Base-by-base conservation (phyloP, 2,888 invertebrate species). In the Cheilosia scutellata region DNA sequence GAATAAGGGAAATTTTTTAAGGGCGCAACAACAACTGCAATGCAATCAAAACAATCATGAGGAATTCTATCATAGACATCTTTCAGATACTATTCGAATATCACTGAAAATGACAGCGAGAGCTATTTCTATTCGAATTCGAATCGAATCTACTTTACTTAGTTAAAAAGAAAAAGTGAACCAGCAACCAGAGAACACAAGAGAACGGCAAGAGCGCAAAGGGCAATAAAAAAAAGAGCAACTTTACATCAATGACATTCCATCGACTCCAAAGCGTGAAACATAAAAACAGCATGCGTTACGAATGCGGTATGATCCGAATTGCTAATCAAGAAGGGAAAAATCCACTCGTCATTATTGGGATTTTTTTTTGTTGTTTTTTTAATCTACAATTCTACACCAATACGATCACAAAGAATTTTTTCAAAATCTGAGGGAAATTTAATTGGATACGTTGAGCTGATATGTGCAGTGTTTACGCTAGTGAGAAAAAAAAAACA, bases 31-130 rank as follows among this genome's bases (percentile, higher is more conserved):
- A 77, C 20, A n/a, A n/a, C n/a, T n/a, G n/a, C n/a, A n/a, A n/a
- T 68, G 53, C 68, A 68, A 53, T 77, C 76, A 62, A 77, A 77
- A 62, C 68, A 77, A 33, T 29, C 40, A 44, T 29, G 37, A 47
- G 27, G 31, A 31, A 57, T 58, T 47, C 58, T 13, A 58, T 47
- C 57, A 57, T 4, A 70, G 47, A 58, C 31, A 57, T 31, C 33
- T 25, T 33, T n/a, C 25, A 33, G 57, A 55, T 55, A 31, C 42
- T 29, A 42, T 55, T 31, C 9, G 37, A 55, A 42, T 42, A 20
- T 55, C 53, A 42, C 27, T 16, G 2, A 49, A 11, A 9, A 11
- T 4, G 11, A 3, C 1, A 7, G 37, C 37, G 37, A 37, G 4
- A n/a, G n/a, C n/a, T n/a, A n/a, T n/a, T n/a, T n/a, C 37, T 4